Evolutionary conservation across 2,113 vertebrate genomes (phyloP).

Genomic region (Cebus imitator): DNA sequence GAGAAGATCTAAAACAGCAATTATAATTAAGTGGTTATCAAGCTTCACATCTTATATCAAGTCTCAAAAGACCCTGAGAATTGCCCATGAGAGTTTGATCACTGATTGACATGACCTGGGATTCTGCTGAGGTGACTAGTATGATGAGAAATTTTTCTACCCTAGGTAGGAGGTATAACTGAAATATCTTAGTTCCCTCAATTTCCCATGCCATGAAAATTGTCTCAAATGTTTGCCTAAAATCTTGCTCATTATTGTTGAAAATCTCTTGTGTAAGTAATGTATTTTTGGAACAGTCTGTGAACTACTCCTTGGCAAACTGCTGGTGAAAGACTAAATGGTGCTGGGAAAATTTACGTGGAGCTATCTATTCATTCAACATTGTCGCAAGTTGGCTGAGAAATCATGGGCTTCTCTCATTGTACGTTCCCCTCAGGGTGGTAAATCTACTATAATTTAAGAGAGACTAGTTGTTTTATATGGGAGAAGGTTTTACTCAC

Average conservation of each 20-base stretch:
- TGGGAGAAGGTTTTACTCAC: not conserved
- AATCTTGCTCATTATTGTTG: not conserved
- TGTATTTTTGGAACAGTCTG: not conserved
- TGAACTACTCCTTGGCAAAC: not conserved
- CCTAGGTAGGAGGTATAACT: not conserved
- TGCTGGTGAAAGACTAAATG: not conserved
- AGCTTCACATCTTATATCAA: not conserved
- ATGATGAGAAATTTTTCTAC: not conserved
- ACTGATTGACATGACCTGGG: not conserved
- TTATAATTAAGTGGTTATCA: not conserved
- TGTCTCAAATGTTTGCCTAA: conserved; percentile 4
- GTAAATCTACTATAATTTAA: not conserved
- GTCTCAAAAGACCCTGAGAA: not conserved
- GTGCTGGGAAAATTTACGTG: not conserved
- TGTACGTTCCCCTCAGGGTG: not conserved
- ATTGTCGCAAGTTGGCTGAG: not conserved
- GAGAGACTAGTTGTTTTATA: not conserved
- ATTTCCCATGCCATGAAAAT: not conserved
- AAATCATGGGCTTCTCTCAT: not conserved
- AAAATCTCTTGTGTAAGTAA: not conserved
- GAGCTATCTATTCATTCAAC: not conserved
- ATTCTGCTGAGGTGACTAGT: not conserved
- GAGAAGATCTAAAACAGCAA: not conserved
- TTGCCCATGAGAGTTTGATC: not conserved
- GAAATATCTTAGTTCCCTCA: not conserved